Base-by-base conservation (phyloP, 1,140 invertebrate genomes). In the Tyrophagus putrescentiae region DNA sequence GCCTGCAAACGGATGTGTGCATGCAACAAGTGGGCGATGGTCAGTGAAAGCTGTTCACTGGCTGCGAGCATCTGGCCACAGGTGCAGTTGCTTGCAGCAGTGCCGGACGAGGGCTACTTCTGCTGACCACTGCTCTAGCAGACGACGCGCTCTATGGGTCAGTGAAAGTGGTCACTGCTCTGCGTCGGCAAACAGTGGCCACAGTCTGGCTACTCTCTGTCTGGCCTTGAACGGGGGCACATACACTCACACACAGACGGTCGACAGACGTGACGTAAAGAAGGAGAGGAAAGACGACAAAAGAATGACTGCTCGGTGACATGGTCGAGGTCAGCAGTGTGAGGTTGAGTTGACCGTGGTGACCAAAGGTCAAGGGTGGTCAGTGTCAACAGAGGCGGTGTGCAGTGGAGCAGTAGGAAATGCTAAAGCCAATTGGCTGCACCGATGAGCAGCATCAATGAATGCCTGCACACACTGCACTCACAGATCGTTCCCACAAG, bases 311-410 rank as follows among this genome's bases (percentile, higher is more conserved):
- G n/a, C n/a, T n/a, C n/a, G n/a, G n/a, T n/a, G 36, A 21, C 36
- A 39, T 13, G 13, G 21, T 39, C 21, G 36, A 39, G 21, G 13
- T 39, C 36, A 39, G 21, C 21, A 21, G 36, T 21, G 13, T 39
- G 13, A 13, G 36, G 21, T 21, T 21, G 36, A 39, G 36, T 21
- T 48, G 45, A 48, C 45, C 45, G 31, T 48, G 45, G 45, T 48
- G 45, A 48, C 45, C 45, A 48, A 48, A 48, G 45, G 45, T 48
- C 45, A 48, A 48, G 45, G 45, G 45, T 48, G n/a, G n/a, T n/a
- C n/a, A n/a, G n/a, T n/a, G n/a, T n/a, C n/a, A n/a, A n/a, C n/a
- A n/a, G n/a, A n/a, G n/a, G n/a, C n/a, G n/a, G n/a, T n/a, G n/a
- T n/a, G n/a, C n/a, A n/a, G n/a, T n/a, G n/a, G n/a, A n/a, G n/a